Conservation (phyloP, 2,797 vertebrate genomes). For the Protonibea diacanthus region DNA sequence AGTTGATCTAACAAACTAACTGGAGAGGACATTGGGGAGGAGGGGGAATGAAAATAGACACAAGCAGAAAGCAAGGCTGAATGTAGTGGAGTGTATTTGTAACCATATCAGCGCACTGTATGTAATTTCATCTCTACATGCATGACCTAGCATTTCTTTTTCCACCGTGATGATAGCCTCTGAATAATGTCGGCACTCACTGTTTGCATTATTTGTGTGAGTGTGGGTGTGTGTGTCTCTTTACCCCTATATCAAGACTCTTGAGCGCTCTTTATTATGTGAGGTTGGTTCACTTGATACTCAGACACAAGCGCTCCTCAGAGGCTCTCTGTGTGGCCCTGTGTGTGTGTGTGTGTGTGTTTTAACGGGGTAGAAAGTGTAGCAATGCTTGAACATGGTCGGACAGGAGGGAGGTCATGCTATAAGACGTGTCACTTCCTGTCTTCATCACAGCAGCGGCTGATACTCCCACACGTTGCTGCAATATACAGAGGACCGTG, state of each 20-base stretch:
- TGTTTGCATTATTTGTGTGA: conserved; percentile 57
- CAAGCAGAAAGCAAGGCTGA: conserved; percentile 8
- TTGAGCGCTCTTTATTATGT: conserved; percentile 51
- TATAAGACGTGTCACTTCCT: conserved; percentile 74
- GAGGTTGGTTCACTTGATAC: conserved; percentile 42
- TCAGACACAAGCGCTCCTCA: conserved; percentile 51
- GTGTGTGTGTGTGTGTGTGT: conserved; percentile 38
- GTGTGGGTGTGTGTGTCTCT: conserved; percentile 12
- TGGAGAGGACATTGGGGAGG: not conserved
- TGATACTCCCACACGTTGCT: conserved; percentile 56
- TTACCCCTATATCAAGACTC: conserved; percentile 36
- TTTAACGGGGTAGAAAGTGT: conserved; percentile 65
- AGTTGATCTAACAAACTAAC: conserved; percentile 7
- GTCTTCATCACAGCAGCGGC: conserved; percentile 68
- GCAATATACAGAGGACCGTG: conserved; percentile 31
- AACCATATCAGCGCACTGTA: conserved; percentile 34
- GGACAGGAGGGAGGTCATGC: conserved; percentile 70
- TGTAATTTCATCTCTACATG: conserved; percentile 51
- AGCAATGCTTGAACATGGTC: conserved; percentile 62
- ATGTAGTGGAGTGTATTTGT: conserved; percentile 18
- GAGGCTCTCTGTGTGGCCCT: conserved; percentile 32
- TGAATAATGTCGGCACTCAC: conserved; percentile 36
- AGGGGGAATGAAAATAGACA: not conserved
- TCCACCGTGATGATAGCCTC: conserved; percentile 24
- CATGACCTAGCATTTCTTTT: conserved; percentile 63